Conservation (phyloP, 2,797 vertebrate genomes). For the Notamacropus eugenii region DNA sequence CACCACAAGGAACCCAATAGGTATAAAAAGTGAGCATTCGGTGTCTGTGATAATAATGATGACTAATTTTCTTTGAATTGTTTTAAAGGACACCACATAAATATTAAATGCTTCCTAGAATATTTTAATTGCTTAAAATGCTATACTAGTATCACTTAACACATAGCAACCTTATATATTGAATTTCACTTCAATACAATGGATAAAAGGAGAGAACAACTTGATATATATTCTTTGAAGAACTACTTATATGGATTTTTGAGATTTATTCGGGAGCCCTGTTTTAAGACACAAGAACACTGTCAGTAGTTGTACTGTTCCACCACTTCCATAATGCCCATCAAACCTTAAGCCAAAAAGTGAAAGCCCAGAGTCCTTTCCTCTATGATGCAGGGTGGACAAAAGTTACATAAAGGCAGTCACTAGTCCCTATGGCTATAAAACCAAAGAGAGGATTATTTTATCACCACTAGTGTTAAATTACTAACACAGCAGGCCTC, state of each 20-base stretch:
- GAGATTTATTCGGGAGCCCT: slow-evolving; percentile 34
- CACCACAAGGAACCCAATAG: background rate
- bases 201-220: slow-evolving; percentile 16
- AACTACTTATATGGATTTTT: background rate
- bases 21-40: slow-evolving; percentile 19
- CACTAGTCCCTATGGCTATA: background rate
- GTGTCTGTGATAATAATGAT: background rate
- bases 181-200: slow-evolving; percentile 36
- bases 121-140: background rate
- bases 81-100: slow-evolving; percentile 41
- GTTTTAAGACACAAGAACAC: background rate
- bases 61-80: slow-evolving; percentile 8
- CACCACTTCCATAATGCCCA: background rate
- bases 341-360: background rate
- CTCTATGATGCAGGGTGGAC: slow-evolving; percentile 5
- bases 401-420: background rate
- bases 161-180: background rate
- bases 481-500: background rate
- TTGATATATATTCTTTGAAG: background rate
- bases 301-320: background rate
- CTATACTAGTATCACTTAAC: background rate
- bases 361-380: background rate
- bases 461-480: background rate
- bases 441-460: background rate
- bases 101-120: slow-evolving; percentile 15